A percentile compares a stretch with the other conserved stretches of the same genome.
These are phyloP conservation scores for Actinia tenebrosa DNA, from an alignment of 64 coral and sea anemone genomes.

Conservation along the genomic window DNA sequence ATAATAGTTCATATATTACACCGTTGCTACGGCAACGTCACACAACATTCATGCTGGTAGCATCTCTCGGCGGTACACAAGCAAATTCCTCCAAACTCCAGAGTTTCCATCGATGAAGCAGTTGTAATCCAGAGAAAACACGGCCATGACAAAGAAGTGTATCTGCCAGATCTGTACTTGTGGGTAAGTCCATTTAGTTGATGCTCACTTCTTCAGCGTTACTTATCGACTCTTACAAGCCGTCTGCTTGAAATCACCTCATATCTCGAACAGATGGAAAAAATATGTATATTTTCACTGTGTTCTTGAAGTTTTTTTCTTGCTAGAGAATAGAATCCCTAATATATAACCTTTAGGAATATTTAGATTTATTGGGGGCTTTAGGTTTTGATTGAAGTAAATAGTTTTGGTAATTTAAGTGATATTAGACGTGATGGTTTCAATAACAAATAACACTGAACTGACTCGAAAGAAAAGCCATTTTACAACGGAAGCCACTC, in stretches of 20 bases:
- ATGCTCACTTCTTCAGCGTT: neutral
- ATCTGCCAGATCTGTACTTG: constrained; percentile 95
- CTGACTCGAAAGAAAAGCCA: neutral
- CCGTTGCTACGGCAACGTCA: constrained; percentile 31
- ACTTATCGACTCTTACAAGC: neutral
- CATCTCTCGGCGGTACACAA: neutral
- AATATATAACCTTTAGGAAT: neutral
- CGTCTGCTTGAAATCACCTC: neutral
- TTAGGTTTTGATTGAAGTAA: constrained; percentile 26
- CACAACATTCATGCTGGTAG: constrained; percentile 20
- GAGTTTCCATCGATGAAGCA: neutral
- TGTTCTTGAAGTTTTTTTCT: neutral
- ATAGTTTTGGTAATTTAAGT: constrained; percentile 13
- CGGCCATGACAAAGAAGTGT: constrained; percentile 83
- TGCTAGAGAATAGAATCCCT: neutral
- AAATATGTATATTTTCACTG: neutral
- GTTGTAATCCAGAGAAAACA: neutral
- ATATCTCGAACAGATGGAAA: neutral
- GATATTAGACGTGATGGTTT: constrained; percentile 16
- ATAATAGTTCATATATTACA: constrained; percentile 1
- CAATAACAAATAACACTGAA: constrained; percentile 4
- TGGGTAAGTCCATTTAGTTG: constrained; percentile 66
- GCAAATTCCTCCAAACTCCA: constrained; percentile 15
- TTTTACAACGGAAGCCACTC: neutral
- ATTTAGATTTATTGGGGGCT: neutral